Base-by-base conservation (phyloP, 2,113 vertebrate species). In the Pygoscelis adeliae region DNA sequence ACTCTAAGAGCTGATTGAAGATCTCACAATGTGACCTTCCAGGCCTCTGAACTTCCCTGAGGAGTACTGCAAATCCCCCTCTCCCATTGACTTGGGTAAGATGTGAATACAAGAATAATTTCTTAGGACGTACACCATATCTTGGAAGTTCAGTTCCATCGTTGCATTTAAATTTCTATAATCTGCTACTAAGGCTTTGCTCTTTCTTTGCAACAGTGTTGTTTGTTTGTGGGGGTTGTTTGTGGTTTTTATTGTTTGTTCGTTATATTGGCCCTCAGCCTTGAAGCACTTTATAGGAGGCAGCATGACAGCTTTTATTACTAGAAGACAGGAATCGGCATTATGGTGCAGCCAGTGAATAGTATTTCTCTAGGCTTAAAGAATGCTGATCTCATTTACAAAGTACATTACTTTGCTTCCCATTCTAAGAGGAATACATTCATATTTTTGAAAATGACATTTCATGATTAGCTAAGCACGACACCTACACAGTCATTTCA, bases 381-480 rank as follows among this genome's bases (percentile, higher is more conserved):
- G 94, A 71, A 95, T 67, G 50, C 49, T 94, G 91, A 85, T 95
- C 80, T 95, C 47, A 89, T 95, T 97, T 96, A 85, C 89, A 93
- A 96, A 97, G 65, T 89, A 83, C 56, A 91, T 89, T 78, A 58
- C 79, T 66, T 93, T 94, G 34, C 17, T 94, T 94, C 59, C 88
- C 52, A 66, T 89, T 96, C 69, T 69, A 91, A 89, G 61, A 93
- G 9, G 79, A 96, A 95, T 74, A 77, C 18, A 87, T 97, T 95
- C 95, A 93, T 95, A 90, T 90, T 93, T 95, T 97, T 89, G 59
- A 90, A 91, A 93, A 94, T 96, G 83, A 86, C 91, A 97, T 97
- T 98, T 98, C 70, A 83, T 97, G 94, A 98, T 97, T 97, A 98
- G 83, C 82, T 95, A 97, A 97, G 89, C 82, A 72, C 26, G 25